phyloP scores from a whole-genome alignment of 2,113 vertebrate genomes.

The Sminthopsis crassicaudata region DNA sequence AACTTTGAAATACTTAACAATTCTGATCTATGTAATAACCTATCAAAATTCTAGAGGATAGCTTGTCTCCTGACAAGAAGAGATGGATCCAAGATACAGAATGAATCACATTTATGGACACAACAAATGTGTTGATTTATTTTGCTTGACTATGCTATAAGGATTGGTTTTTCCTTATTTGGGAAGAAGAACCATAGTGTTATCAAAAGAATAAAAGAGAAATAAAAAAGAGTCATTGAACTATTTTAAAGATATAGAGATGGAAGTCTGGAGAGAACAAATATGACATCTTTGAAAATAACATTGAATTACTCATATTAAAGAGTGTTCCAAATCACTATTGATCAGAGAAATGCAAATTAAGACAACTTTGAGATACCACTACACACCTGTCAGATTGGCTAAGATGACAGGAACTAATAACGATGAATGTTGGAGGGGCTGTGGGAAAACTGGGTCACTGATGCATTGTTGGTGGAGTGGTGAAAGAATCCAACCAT shows the following conservation, averaged over 20 bases:
- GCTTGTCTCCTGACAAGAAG: background rate
- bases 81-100: background rate
- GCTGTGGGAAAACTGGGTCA: too few relatives aligned
- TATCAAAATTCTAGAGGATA: background rate
- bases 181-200: background rate
- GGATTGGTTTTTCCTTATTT: background rate
- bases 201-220: background rate
- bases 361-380: too few relatives aligned
- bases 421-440: too few relatives aligned
- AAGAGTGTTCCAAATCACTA: too few relatives aligned
- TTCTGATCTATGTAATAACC: background rate
- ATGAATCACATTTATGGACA: background rate
- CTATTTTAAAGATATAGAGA: background rate
- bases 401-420: too few relatives aligned
- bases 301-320: too few relatives aligned
- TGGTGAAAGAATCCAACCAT: too few relatives aligned
- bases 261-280: background rate
- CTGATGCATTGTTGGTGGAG: too few relatives aligned
- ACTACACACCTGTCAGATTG: too few relatives aligned
- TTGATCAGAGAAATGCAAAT: too few relatives aligned
- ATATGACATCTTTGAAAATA: background rate
- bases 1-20: background rate
- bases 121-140: background rate
- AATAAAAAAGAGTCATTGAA: background rate
- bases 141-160: background rate